Conservation (phyloP, 2,888 invertebrate species). For the Eupithecia inturbata region DNA sequence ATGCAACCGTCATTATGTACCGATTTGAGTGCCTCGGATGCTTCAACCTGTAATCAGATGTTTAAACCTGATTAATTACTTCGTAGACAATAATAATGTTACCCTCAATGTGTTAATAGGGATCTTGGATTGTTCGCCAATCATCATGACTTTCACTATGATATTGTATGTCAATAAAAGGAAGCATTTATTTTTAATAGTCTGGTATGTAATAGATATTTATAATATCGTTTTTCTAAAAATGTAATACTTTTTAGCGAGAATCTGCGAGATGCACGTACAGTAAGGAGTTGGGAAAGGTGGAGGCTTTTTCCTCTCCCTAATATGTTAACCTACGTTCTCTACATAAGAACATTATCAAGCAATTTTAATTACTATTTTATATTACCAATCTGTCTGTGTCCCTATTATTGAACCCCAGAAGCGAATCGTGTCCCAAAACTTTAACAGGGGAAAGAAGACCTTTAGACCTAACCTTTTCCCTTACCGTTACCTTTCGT, state of each 20-base stretch:
- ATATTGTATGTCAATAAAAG: constrained; percentile 51
- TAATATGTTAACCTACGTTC: no score
- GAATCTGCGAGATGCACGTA: neutral
- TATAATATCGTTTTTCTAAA: neutral
- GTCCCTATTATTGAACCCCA: no score
- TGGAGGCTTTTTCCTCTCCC: neutral
- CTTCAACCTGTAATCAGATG: constrained; percentile 51
- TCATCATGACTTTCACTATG: constrained; percentile 64
- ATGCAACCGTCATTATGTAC: constrained; percentile 51
- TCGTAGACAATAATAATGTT: constrained; percentile 52
- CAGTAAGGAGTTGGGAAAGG: no score
- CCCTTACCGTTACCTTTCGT: no score
- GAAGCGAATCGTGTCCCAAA: no score
- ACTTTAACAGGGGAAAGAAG: no score
- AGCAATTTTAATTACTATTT: no score
- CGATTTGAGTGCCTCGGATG: constrained; percentile 47
- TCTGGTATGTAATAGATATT: neutral
- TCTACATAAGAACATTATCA: no score
- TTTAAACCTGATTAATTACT: constrained; percentile 60
- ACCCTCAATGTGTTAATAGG: constrained; percentile 61
- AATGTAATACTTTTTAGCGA: neutral
- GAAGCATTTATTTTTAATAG: constrained; percentile 18
- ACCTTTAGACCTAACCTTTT: no score
- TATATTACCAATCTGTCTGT: no score
- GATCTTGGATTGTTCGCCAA: constrained; percentile 49